A percentile compares a stretch with the other conserved stretches of the same genome.
Conservation (phyloP, 2,113 vertebrate genomes). For the Condylura cristata region DNA sequence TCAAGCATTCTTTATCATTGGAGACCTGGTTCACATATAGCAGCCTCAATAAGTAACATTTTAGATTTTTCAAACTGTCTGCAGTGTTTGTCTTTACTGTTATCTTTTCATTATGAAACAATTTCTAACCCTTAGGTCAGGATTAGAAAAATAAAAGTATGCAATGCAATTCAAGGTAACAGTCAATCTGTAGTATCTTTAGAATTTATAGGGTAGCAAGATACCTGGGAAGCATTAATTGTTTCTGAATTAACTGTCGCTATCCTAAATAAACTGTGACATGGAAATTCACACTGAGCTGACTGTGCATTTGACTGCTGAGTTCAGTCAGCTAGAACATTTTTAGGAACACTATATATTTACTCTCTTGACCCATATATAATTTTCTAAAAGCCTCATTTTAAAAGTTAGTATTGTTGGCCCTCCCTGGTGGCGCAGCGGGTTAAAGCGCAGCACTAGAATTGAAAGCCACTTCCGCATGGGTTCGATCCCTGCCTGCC, state of each 20-base stretch:
- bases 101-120: constrained; percentile 27
- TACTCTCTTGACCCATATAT: neutral
- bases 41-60: neutral
- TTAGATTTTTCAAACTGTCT: neutral
- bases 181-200: neutral
- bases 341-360: neutral
- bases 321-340: neutral
- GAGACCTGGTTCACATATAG: neutral
- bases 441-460: no score
- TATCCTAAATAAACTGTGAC: constrained; percentile 10
- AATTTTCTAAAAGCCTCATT: neutral
- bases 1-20: neutral
- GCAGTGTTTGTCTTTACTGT: neutral
- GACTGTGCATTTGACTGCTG: neutral
- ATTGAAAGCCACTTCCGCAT: no score
- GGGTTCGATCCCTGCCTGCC: no score
- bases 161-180: neutral
- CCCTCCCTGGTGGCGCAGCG: no score
- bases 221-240: neutral
- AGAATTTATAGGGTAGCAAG: neutral
- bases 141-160: neutral
- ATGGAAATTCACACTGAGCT: neutral
- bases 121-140: neutral
- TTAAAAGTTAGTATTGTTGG: neutral
- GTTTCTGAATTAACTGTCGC: neutral